Percentiles rank a stretch among this genome's conserved stretches.
Conservation (phyloP, 2,888 invertebrate species). For the Polia nebulosa region DNA sequence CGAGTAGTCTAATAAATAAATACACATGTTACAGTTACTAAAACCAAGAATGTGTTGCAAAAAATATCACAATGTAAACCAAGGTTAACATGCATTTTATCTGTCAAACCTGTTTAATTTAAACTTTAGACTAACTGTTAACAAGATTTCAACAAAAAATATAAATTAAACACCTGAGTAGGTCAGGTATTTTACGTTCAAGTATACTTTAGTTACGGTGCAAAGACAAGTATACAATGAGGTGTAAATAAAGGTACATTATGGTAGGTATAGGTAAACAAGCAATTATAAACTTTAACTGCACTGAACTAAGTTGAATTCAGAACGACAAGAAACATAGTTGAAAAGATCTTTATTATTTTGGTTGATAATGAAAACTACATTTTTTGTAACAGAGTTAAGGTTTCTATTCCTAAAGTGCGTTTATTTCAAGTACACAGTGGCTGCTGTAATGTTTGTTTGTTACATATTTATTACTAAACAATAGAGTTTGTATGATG, state of each 20-base stretch:
- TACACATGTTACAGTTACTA: conserved; percentile 38
- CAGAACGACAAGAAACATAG: background rate
- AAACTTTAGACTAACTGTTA: conserved; percentile 20
- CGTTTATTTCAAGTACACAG: conserved; percentile 5
- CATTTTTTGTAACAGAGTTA: background rate
- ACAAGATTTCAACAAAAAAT: conserved; percentile 32
- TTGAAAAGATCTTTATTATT: background rate
- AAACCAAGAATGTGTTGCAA: conserved; percentile 8
- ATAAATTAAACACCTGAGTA: conserved; percentile 31
- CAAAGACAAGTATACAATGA: conserved; percentile 3
- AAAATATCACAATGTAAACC: conserved; percentile 29
- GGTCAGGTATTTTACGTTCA: conserved; percentile 45
- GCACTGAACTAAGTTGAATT: background rate
- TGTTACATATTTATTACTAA: background rate
- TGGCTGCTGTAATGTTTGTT: background rate
- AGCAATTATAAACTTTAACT: background rate
- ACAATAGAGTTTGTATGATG: background rate
- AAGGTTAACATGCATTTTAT: conserved; percentile 48
- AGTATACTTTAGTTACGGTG: conserved; percentile 15
- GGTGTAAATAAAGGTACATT: conserved; percentile 6
- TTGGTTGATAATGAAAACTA: background rate
- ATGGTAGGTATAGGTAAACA: background rate
- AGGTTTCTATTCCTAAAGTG: background rate
- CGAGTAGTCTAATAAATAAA: conserved; percentile 9
- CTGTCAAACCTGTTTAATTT: conserved; percentile 40